A percentile compares a stretch with the other conserved stretches of the same genome.
phyloP scores from a whole-genome alignment of 2,797 vertebrate species.

The Triplophysa yarkandensis region DNA sequence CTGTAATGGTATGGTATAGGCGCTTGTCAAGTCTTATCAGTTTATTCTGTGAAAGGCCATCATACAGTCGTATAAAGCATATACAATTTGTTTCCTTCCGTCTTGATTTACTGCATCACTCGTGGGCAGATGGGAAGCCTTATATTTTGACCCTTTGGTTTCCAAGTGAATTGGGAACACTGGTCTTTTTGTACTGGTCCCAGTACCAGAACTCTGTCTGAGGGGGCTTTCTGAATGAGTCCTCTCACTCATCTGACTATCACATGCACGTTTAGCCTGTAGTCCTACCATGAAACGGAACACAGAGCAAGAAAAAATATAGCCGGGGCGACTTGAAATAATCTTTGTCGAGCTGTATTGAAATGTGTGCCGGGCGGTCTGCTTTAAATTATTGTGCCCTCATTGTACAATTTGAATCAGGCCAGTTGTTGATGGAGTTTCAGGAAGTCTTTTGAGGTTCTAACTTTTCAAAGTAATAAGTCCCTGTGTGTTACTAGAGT shows the following conservation, averaged over 20 bases:
- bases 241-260: conserved; percentile 49
- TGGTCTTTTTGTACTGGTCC: conserved; percentile 53
- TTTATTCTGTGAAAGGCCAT: neutral
- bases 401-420: conserved; percentile 1
- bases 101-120: conserved; percentile 21
- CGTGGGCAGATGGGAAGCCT: conserved; percentile 47
- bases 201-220: conserved; percentile 37
- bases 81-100: neutral
- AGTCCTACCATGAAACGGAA: conserved; percentile 70
- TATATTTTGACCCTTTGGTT: conserved; percentile 45
- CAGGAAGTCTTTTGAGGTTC: neutral
- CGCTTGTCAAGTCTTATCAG: neutral
- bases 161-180: conserved; percentile 45
- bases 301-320: conserved; percentile 61
- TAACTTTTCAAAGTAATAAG: too few species aligned
- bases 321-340: conserved; percentile 71
- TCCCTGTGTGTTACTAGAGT: too few species aligned
- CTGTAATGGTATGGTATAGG: neutral
- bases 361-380: conserved; percentile 55
- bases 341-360: conserved; percentile 68
- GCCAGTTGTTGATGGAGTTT: conserved; percentile 3
- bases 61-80: neutral
- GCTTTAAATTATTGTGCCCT: conserved; percentile 1
- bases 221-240: conserved; percentile 44
- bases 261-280: conserved; percentile 67